These are phyloP conservation scores for Acronicta psi DNA, from an alignment of 2,888 invertebrate species.

Conservation along the genomic window DNA sequence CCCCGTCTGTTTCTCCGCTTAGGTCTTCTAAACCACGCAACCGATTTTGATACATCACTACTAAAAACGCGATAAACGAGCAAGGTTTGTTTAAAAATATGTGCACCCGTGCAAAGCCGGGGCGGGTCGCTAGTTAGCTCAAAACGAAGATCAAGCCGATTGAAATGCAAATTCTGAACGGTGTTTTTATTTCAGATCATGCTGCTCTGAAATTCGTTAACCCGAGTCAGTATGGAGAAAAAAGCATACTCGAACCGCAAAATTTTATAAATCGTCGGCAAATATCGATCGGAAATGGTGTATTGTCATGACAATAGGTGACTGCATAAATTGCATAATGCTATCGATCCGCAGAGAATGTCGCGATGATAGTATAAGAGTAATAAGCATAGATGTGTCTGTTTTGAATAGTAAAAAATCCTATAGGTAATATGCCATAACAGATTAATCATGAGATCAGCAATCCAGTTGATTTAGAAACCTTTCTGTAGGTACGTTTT, in stretches of 20 bases:
- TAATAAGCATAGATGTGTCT: conserved; percentile 4
- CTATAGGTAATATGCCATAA: too few relatives aligned
- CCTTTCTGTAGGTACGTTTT: too few relatives aligned
- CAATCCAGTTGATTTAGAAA: background rate
- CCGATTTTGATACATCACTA: too few relatives aligned
- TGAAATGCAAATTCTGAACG: background rate
- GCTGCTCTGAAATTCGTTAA: conserved; percentile 11
- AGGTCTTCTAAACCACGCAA: too few relatives aligned
- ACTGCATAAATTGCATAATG: conserved; percentile 26
- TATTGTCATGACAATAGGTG: conserved; percentile 12
- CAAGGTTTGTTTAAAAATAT: too few relatives aligned
- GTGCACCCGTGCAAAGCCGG: too few relatives aligned
- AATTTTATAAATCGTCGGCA: conserved; percentile 17
- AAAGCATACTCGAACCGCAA: conserved; percentile 7
- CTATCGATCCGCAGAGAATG: conserved; percentile 22
- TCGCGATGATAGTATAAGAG: background rate
- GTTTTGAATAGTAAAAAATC: conserved; percentile 2
- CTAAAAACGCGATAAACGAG: too few relatives aligned
- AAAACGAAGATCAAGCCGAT: too few relatives aligned
- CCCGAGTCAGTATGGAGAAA: conserved; percentile 1
- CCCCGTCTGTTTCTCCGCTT: too few relatives aligned
- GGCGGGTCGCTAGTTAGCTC: too few relatives aligned
- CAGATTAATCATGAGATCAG: conserved; percentile 13
- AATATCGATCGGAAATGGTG: conserved; percentile 2
- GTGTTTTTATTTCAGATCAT: conserved; percentile 12